Evolutionary conservation across 2,888 invertebrate species (phyloP).

Genomic region (Leptinotarsa peninsularis): DNA sequence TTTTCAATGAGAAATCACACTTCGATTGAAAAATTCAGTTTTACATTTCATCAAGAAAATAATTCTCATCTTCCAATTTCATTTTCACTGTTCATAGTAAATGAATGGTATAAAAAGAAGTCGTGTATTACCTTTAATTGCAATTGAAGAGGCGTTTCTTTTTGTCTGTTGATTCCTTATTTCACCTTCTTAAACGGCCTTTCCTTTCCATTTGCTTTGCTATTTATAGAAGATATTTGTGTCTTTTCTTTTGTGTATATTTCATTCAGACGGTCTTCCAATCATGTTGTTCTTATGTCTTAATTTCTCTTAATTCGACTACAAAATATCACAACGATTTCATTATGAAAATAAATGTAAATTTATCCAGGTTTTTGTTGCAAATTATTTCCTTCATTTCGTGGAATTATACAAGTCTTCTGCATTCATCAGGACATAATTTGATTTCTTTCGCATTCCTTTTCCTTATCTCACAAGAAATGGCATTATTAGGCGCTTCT

Average conservation of each 20-base stretch:
- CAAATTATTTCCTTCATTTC: slow-evolving; percentile 17
- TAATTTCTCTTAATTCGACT: neutral
- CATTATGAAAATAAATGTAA: slow-evolving; percentile 6
- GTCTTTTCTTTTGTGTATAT: neutral
- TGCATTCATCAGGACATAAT: slow-evolving; percentile 25
- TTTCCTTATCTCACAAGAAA: neutral
- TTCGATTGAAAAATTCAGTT: too few relatives aligned
- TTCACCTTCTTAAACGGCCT: too few relatives aligned
- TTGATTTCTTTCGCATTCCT: slow-evolving; percentile 20
- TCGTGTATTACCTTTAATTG: too few relatives aligned
- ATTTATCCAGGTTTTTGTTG: slow-evolving; percentile 11
- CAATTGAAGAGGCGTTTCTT: too few relatives aligned
- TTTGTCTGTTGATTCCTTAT: too few relatives aligned
- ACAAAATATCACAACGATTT: slow-evolving; percentile 1
- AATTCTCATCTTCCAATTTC: too few relatives aligned
- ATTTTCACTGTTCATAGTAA: too few relatives aligned
- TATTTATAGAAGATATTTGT: neutral
- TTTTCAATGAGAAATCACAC: too few relatives aligned
- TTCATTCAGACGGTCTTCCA: neutral
- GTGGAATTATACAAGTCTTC: slow-evolving; percentile 23
- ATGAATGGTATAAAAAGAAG: too few relatives aligned
- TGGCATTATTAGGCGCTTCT: slow-evolving; percentile 24
- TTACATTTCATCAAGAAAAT: too few relatives aligned
- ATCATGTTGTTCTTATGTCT: neutral
- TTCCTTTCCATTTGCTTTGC: too few relatives aligned